Base-by-base conservation (phyloP, 2,888 invertebrate genomes). In the Latrodectus elegans region DNA sequence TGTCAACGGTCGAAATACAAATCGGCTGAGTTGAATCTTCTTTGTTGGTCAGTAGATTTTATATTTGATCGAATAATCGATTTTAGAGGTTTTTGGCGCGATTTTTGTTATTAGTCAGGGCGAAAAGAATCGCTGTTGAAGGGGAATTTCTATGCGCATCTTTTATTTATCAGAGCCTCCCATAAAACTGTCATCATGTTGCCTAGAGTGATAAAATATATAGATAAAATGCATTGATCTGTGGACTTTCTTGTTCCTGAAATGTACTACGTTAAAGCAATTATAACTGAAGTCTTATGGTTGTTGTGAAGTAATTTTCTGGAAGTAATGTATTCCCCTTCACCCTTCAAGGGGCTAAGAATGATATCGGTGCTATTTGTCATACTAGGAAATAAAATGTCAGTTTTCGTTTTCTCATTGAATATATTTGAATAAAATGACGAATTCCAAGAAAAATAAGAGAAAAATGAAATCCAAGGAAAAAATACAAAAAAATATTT, bases 11-110 rank as follows among this genome's bases (percentile, higher is more conserved):
- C 74, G 73, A 79, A 85, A 80, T 85, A 85, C 79, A 80, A 85
- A 85, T 85, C 79, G 74, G 70, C 75, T 79, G 79, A 73, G 70
- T 74, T 75, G 80, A 80, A 85, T 80, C 70, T 74, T 75, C 55
- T 79, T 85, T 85, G 74, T 68, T 85, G 85, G 85, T 80, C 85
- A 85, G 85, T 85, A 52, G 64, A 73, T 85, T 78, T 84, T 84
- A 84, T 78, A 78, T 84, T 84, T 78, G 84, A 84, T 78, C 77
- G 55, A 51, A 70, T 75, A 80, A 80, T 85, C 80, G 80, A 80
- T 85, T 74, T 80, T 68, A 53, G 55, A 70, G 64, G 77, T 55
- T 84, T 72, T 78, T 53, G 77, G 26, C 52, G 55, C 72, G 65
- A 75, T 75, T 85, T 85, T 85, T 70, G 80, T 80, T 85, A 85